Evolutionary conservation across 2,113 vertebrate genomes (phyloP).

Genomic region (Mus spicilegus): DNA sequence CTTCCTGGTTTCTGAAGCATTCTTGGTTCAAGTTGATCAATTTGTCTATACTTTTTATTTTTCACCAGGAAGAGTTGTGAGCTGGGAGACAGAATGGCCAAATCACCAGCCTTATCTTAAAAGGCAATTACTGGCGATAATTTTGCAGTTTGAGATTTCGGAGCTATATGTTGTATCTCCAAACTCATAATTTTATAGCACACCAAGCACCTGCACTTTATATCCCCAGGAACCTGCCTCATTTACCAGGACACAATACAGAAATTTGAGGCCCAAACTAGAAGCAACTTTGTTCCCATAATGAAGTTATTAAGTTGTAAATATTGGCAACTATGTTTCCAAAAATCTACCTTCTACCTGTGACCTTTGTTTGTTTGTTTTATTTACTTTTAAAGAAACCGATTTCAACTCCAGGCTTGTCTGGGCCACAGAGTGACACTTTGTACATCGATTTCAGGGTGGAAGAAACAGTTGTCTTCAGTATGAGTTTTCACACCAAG

Average conservation of each 20-base stretch:
- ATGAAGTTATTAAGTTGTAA: not conserved
- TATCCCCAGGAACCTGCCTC: not conserved
- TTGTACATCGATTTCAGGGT: constrained; percentile 32
- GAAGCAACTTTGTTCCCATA: not conserved
- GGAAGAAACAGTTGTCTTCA: constrained; percentile 18
- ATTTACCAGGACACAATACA: constrained; percentile 3
- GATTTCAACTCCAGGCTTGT: not conserved
- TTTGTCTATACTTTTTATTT: not conserved
- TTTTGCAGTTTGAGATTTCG: constrained; percentile 50
- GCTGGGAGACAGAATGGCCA: constrained; percentile 31
- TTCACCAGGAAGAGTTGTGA: not conserved
- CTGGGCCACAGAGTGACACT: not conserved
- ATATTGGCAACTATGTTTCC: constrained; percentile 19
- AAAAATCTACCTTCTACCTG: constrained; percentile 28
- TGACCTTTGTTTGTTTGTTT: not conserved
- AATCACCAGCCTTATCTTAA: constrained; percentile 41
- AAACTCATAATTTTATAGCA: not conserved
- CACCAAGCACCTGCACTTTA: not conserved
- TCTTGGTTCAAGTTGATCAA: not conserved
- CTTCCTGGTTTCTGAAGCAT: not conserved
- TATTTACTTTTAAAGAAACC: not conserved
- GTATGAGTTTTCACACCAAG: constrained; percentile 16
- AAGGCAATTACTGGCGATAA: not conserved
- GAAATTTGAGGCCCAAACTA: constrained; percentile 12
- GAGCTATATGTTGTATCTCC: not conserved